These are phyloP conservation scores for Onychomys leucogaster DNA, from an alignment of 2,797 vertebrate species.

Conservation along the genomic window DNA sequence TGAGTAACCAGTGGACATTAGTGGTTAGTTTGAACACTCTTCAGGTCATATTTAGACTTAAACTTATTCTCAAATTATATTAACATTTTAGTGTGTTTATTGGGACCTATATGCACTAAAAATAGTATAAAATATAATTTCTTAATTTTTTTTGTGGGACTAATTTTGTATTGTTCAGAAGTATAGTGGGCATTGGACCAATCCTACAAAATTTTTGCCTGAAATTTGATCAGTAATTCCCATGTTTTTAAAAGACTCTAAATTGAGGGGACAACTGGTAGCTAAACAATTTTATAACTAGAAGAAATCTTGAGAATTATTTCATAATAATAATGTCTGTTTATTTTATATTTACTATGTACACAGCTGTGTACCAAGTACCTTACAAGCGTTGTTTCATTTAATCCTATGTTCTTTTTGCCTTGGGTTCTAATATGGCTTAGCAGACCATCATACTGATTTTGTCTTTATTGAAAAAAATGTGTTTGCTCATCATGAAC, in stretches of 20 bases:
- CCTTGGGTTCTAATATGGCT: background rate
- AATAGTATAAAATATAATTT: slow-evolving; percentile 3
- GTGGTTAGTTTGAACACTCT: background rate
- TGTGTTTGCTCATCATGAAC: background rate
- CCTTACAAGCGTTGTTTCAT: slow-evolving; percentile 13
- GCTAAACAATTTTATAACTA: slow-evolving; percentile 64
- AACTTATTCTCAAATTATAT: slow-evolving; percentile 20
- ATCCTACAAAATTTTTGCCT: slow-evolving; percentile 62
- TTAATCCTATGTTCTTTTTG: slow-evolving; percentile 18
- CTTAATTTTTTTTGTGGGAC: slow-evolving; percentile 11
- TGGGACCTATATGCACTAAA: slow-evolving; percentile 21
- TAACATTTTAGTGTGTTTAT: background rate
- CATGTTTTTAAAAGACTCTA: slow-evolving; percentile 45
- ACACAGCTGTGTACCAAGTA: background rate
- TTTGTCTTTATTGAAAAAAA: slow-evolving; percentile 35
- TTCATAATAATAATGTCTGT: slow-evolving; percentile 52
- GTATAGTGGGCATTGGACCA: slow-evolving; percentile 27
- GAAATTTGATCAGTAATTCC: slow-evolving; percentile 68
- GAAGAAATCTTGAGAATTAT: slow-evolving; percentile 37
- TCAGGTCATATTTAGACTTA: background rate
- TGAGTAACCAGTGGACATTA: background rate
- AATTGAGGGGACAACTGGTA: slow-evolving; percentile 45
- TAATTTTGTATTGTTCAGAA: slow-evolving; percentile 54
- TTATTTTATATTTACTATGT: background rate
- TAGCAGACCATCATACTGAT: background rate